A percentile compares a stretch with the other conserved stretches of the same genome.
phyloP scores from a whole-genome alignment of 2,797 vertebrate genomes.

The Galaxias olidus region DNA sequence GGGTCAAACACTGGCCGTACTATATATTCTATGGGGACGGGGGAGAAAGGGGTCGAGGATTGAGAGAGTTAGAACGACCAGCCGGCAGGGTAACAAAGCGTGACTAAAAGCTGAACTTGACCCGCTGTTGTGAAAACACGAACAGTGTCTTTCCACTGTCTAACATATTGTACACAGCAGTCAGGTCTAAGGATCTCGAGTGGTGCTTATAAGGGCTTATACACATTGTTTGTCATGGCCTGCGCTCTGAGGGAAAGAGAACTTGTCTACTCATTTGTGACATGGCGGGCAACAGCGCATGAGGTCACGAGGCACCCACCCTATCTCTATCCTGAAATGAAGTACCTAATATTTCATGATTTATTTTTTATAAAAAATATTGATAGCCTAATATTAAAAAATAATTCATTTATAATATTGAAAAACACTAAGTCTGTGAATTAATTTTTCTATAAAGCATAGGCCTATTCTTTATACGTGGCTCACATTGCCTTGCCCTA shows the following conservation, averaged over 20 bases:
- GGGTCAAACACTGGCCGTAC: not conserved
- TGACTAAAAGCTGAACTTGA: constrained; percentile 73
- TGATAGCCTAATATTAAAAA: too few species aligned
- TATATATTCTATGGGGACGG: not conserved
- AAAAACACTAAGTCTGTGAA: too few species aligned
- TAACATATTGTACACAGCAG: too few species aligned
- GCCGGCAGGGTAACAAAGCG: constrained; percentile 60
- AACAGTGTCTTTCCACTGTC: constrained; percentile 12
- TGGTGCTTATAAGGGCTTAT: not conserved
- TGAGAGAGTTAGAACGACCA: constrained; percentile 23
- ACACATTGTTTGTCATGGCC: not conserved
- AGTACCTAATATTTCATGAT: not conserved
- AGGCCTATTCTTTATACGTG: too few species aligned
- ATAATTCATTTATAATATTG: too few species aligned
- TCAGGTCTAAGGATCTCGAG: constrained; percentile 1
- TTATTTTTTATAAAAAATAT: too few species aligned
- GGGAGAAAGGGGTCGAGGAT: constrained; percentile 27
- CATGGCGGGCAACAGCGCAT: constrained; percentile 46
- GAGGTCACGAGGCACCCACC: constrained; percentile 36
- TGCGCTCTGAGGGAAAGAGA: constrained; percentile 10
- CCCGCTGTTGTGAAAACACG: constrained; percentile 33
- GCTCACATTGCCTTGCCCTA: too few species aligned
- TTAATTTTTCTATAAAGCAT: too few species aligned
- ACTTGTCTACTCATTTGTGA: constrained; percentile 61
- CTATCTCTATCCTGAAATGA: constrained; percentile 10